Conservation (phyloP, 1,140 invertebrate genomes). For the Battus philenor region DNA sequence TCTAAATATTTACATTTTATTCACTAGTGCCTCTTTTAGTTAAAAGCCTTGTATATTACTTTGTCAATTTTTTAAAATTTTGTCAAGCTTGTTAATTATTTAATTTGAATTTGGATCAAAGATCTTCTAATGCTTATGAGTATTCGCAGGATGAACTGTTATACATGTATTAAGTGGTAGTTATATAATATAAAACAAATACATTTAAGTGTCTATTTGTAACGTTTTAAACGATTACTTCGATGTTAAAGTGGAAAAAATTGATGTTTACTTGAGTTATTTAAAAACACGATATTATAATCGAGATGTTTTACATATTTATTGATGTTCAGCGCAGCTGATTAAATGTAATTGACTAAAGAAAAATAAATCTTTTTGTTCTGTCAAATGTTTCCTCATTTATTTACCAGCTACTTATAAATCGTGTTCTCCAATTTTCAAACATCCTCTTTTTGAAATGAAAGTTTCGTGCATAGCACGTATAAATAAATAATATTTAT, state of each 20-base stretch:
- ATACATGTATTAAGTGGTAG: conserved; percentile 16
- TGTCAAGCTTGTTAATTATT: neutral
- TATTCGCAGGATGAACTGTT: neutral
- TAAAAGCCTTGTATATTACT: too few relatives aligned
- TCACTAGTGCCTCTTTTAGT: neutral
- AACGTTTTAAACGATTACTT: conserved; percentile 26
- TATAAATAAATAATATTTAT: too few relatives aligned
- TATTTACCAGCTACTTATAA: too few relatives aligned
- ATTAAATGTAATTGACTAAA: conserved; percentile 25
- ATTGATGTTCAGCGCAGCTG: conserved; percentile 59
- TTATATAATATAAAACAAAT: conserved; percentile 18
- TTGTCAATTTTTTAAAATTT: neutral
- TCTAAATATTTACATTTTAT: neutral
- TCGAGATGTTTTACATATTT: conserved; percentile 22
- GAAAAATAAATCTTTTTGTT: conserved; percentile 10
- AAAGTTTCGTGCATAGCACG: too few relatives aligned
- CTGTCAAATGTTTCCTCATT: conserved; percentile 9
- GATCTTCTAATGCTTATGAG: conserved; percentile 15
- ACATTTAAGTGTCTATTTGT: conserved; percentile 16
- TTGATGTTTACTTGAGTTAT: conserved; percentile 14
- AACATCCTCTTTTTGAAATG: too few relatives aligned
- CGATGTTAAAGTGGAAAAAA: conserved; percentile 10
- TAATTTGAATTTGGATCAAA: conserved; percentile 10
- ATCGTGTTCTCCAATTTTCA: neutral
- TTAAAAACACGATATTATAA: conserved; percentile 19